Evolutionary conservation across 23 tunicate species (phyloP), one percentile per base, ranked within the genome.

Genomic region (Pegea sp.): DNA sequence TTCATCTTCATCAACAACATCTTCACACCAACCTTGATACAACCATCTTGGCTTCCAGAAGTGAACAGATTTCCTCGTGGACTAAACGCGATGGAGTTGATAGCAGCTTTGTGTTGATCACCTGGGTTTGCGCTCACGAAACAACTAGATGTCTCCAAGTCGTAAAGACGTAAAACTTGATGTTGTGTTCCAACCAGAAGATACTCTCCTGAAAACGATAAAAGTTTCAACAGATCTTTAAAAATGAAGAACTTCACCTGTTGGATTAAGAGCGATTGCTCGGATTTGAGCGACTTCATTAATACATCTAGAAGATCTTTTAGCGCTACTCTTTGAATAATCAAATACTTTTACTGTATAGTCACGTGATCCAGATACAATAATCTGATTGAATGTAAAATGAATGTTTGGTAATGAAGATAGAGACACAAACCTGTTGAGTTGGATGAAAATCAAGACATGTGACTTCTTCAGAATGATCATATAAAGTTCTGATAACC

Each of bases 321-420:
- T 79, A 28, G 79, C 77, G 31, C 79, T 67, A 42, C 93, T 79
- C 34, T 71, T 79, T 7, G 93, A 78, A 62, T 62, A 79, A 31
- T 79, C 93, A 79, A 79, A 79, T n/a, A 79, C 64, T 65, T 79
- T 79, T 3, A 79, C 72, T 21, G 80, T 71, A 53, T 76, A 79
- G 34, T 79, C 93, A 54, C 79, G 42, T 34, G 81, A 48, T 2
- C 93, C 93, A 4, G 93, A 79, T 26, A 72, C 52, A 3, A 79
- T 52, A 5, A 71, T 60, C 78, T 69, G 53, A 1, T 49, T 8
- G 46, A 8, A 16, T 8, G 46, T 8, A 8, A 16, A 38, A 8
- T 8, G 11, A 38, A 38, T 38, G n/a, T n/a, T n/a, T n/a, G n/a
- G n/a, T n/a, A n/a, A n/a, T n/a, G n/a, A n/a, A n/a, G n/a, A n/a